phyloP scores from a whole-genome alignment of 2,113 vertebrate species.

The Hydrochoerus hydrochaeris region DNA sequence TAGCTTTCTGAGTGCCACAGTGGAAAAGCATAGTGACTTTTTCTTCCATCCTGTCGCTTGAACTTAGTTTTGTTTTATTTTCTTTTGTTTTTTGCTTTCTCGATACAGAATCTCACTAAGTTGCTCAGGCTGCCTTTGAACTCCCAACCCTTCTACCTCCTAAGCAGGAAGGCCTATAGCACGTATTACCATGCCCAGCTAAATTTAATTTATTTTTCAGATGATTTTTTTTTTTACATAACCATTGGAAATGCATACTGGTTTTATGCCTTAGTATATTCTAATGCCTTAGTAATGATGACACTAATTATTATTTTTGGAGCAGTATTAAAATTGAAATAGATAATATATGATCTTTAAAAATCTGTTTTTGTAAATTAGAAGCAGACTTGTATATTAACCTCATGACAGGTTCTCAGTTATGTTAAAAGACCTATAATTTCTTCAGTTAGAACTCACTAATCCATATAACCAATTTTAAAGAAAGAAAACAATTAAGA shows the following conservation, averaged over 20 bases:
- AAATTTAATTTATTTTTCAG: constrained; percentile 20
- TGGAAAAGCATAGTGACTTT: not conserved
- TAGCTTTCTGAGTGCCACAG: not conserved
- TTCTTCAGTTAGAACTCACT: not conserved
- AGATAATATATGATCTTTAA: not conserved
- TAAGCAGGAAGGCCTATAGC: not conserved
- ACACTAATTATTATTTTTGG: constrained; percentile 10
- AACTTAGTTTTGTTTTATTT: not conserved
- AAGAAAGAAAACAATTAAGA: not conserved
- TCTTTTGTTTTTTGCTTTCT: not conserved
- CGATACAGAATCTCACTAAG: not conserved
- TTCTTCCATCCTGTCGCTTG: not conserved
- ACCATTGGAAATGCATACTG: not conserved
- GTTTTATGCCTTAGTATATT: not conserved
- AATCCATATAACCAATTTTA: not conserved
- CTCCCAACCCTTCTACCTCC: not conserved
- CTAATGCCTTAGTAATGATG: not conserved
- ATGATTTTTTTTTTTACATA: not conserved
- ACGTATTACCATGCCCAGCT: not conserved
- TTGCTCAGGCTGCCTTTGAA: not conserved
- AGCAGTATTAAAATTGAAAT: constrained; percentile 35
- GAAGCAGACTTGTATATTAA: not conserved
- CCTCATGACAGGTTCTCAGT: not conserved
- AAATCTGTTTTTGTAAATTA: constrained; percentile 12
- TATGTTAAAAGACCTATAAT: not conserved